Evolutionary conservation across 2,888 invertebrate genomes (phyloP), one percentile per base, ranked within the genome.

Genomic region (Eupelmus urozonus): DNA sequence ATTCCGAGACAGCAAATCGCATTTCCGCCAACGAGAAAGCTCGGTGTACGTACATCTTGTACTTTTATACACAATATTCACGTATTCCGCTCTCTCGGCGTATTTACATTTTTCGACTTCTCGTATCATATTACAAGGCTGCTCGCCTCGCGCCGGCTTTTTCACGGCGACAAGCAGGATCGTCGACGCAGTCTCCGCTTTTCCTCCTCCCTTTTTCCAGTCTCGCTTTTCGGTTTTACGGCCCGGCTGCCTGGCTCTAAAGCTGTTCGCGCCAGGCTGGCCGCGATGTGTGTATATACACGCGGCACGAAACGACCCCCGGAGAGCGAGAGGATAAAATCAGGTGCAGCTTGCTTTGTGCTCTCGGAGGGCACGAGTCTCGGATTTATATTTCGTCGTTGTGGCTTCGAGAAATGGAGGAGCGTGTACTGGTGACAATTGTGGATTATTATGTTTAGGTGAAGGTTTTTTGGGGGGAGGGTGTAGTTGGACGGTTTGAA

Each of bases 311-410:
- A 63, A 25, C 23, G 63, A 63, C 63, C 25, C 40, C 4, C 5
- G 11, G 40, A 40, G 40, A 40, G 40, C 29, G 66, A 29, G 13
- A 27, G 27, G 59, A 70, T 70, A 70, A 70, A 59, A 27, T 70
- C 59, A 49, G 59, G 29, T 29, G 20, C 27, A 7, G 34, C 34
- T n/a, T n/a, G 34, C 34, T 5, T 34, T 9, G 9, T 34, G 5
- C 27, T 9, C 1, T 4, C 20, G 45, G 18, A 51, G 51, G 20
- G 7, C 13, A 16, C 7, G 40, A 34, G n/a, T 53, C 20, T 51
- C 34, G 13, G 51, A 66, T 66, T 66, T 66, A 51, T 51, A 29
- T 13, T 49, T 49, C 18, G 11, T 25, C 29, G 65, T 51, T 27
- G 51, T 25, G 13, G 23, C n/a, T n/a, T n/a, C n/a, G n/a, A n/a